phyloP scores from a whole-genome alignment of 37 sponge, comb jelly and placozoan species.

The Hormiphora californensis region DNA sequence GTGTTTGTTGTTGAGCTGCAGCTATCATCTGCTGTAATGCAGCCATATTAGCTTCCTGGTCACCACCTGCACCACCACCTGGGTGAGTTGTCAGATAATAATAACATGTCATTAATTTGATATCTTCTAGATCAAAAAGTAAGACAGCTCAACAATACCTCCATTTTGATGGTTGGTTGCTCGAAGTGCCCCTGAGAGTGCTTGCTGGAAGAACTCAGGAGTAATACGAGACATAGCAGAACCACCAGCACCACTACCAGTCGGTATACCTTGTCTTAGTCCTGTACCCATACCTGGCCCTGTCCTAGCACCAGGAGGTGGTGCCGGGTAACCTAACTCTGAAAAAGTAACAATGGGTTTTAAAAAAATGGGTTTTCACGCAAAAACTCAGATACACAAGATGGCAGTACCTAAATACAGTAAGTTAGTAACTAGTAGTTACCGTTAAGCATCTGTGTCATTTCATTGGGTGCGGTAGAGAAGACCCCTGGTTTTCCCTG shows the following conservation, averaged over 20 bases:
- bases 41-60: no score
- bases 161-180: no score
- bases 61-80: no score
- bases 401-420: not conserved
- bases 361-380: no score
- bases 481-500: conserved; percentile 3
- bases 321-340: conserved; percentile 36
- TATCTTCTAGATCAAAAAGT: no score
- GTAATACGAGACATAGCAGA: not conserved
- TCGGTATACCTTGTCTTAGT: conserved; percentile 29
- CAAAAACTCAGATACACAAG: no score
- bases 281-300: conserved; percentile 48
- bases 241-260: no score
- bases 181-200: conserved; percentile 24
- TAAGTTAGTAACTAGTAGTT: not conserved
- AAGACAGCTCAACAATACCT: no score
- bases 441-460: conserved; percentile 24
- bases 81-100: no score
- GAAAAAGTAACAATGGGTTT: not conserved
- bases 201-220: conserved; percentile 48
- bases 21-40: no score
- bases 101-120: no score
- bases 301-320: conserved; percentile 28
- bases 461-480: not conserved
- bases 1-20: no score